phyloP scores from a whole-genome alignment of 2,888 invertebrate species.

The Ganaspis brasiliensis region DNA sequence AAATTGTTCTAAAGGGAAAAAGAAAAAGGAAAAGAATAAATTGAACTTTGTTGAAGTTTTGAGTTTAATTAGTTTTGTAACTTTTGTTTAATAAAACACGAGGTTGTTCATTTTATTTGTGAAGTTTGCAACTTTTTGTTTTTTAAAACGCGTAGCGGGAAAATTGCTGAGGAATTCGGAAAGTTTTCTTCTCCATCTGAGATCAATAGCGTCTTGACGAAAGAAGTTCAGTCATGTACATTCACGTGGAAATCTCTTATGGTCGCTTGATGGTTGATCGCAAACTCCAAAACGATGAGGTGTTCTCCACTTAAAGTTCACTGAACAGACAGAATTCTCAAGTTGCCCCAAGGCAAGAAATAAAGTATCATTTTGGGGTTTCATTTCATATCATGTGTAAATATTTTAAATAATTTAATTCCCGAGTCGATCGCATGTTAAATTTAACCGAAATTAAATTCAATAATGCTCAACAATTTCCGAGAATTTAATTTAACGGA shows the following conservation, averaged over 20 bases:
- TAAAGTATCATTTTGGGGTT: constrained; percentile 12
- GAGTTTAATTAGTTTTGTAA: background rate
- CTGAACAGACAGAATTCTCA: constrained; percentile 2
- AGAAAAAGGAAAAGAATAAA: background rate
- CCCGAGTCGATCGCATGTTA: background rate
- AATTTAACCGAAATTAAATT: background rate
- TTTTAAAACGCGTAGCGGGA: background rate
- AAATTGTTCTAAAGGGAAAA: too few species aligned
- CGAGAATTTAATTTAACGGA: too few species aligned
- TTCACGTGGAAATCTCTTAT: constrained; percentile 31
- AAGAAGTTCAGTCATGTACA: constrained; percentile 20
- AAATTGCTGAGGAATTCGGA: constrained; percentile 14
- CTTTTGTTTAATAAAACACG: background rate
- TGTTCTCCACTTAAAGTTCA: constrained; percentile 15
- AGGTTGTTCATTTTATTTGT: background rate
- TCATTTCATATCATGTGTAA: background rate
- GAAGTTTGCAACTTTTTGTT: background rate
- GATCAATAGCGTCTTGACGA: constrained; percentile 20
- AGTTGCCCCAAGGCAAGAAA: background rate
- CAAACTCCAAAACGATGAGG: constrained; percentile 17
- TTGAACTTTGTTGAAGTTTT: background rate
- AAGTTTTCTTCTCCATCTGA: constrained; percentile 16
- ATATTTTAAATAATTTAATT: constrained; percentile 12
- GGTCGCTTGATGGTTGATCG: constrained; percentile 36
- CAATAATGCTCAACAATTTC: background rate